A percentile compares a stretch with the other conserved stretches of the same genome.
These are phyloP conservation scores for Hyposoter dolosus DNA, from an alignment of 2,888 invertebrate species.

Conservation along the genomic window DNA sequence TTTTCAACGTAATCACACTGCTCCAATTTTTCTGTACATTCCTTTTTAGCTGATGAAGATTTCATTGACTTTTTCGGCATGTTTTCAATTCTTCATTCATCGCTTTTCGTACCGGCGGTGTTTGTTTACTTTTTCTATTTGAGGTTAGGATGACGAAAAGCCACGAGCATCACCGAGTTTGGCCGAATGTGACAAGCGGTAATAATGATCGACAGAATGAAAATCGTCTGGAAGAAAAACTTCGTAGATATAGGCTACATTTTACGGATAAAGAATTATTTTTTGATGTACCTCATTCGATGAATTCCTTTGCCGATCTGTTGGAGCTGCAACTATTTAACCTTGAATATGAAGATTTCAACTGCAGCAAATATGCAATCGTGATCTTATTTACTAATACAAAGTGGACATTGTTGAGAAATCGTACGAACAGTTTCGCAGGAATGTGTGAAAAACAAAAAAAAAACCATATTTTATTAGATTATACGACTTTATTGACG, in stretches of 20 bases:
- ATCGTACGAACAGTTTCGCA: too few relatives aligned
- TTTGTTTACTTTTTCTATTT: slow-evolving; percentile 45
- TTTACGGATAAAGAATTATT: neutral
- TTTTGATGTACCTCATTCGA: neutral
- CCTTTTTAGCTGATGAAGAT: slow-evolving; percentile 27
- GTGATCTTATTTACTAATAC: too few relatives aligned
- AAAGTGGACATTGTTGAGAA: too few relatives aligned
- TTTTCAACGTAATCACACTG: slow-evolving; percentile 38
- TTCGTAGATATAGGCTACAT: neutral
- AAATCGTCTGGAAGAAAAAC: neutral
- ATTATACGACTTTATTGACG: slow-evolving; percentile 78
- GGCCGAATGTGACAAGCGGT: neutral
- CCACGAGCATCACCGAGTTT: neutral
- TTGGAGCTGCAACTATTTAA: neutral
- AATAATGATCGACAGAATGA: neutral
- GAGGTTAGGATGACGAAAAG: slow-evolving; percentile 39
- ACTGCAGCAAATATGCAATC: neutral
- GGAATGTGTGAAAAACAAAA: neutral
- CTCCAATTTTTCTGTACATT: slow-evolving; percentile 36
- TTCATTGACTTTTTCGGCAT: slow-evolving; percentile 60
- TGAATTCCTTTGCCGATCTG: neutral
- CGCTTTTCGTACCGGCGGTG: slow-evolving; percentile 43
- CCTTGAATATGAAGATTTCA: too few relatives aligned
- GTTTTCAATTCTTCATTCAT: slow-evolving; percentile 11
- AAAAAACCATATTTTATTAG: slow-evolving; percentile 52